Base-by-base conservation (phyloP, 1,140 invertebrate genomes). In the Drosophila micromelanica region DNA sequence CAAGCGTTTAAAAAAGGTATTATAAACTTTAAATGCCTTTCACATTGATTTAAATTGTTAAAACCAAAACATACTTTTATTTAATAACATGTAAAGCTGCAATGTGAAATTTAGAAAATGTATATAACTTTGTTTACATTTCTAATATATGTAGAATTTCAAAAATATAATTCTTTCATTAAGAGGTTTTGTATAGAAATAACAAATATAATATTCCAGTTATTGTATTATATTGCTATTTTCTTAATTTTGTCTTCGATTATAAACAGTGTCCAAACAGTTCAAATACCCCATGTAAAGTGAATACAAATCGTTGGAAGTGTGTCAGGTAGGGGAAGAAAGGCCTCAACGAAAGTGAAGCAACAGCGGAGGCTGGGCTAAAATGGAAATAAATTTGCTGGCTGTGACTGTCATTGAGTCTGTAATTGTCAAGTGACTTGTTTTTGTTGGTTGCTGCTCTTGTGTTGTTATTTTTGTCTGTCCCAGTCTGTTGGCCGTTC, bases 301-400 rank as follows among this genome's bases (percentile, higher is more conserved):
- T 27, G 76, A 73, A 73, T 68, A 35, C 56, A 68, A 51, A 48
- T 63, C 46, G 59, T 56, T 42, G 45, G 49, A 62, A 78, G 52
- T 8, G 32, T 35, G 12, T 15, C 27, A n/a, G 27, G 35, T 11
- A n/a, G 30, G 30, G 13, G 9, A 20, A 35, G 8, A 9, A n/a
- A 8, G 20, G 3, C 12, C n/a, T n/a, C n/a, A 43, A 38, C 37
- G 42, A 65, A 55, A 60, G 60, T 32, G 45, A 46, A 32, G 46
- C 32, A 27, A 37, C 51, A 43, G 49, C 65, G 52, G 45, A 42
- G 30, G 32, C 55, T 55, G 78, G 63, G 59, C 74, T 82, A 78
- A 79, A 84, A 85, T 85, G 80, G 80, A 84, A 85, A 85, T 85
- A 85, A 79, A 85, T 85, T 85, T 79, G 76, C 80, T 82, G 79